phyloP scores from a whole-genome alignment of 2,113 vertebrate species.

The Psittacula cyanocephala region DNA sequence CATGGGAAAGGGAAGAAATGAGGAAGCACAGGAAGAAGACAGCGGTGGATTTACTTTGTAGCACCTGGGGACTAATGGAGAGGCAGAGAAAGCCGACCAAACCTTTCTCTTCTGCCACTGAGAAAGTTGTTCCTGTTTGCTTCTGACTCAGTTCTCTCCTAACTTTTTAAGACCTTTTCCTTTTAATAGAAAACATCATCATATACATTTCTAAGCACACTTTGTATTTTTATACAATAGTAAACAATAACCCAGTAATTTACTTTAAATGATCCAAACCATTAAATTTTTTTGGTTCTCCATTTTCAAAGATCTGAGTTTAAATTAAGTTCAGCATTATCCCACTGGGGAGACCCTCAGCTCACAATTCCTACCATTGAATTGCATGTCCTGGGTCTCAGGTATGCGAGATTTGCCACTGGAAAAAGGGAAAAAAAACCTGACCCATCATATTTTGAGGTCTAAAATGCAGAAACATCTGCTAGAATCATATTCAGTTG shows the following conservation, averaged over 20 bases:
- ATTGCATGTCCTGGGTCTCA: neutral
- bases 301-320: constrained; percentile 2
- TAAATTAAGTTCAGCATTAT: neutral
- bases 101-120: neutral
- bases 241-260: neutral
- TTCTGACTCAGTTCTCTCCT: neutral
- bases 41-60: neutral
- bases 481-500: constrained; percentile 33
- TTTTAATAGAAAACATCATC: neutral
- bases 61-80: neutral
- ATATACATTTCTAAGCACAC: neutral
- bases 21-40: neutral
- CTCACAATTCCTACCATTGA: constrained; percentile 26
- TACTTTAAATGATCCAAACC: neutral
- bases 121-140: neutral
- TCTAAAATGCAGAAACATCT: constrained; percentile 40
- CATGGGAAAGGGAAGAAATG: neutral
- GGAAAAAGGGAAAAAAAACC: neutral
- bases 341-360: neutral
- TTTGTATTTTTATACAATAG: neutral
- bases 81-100: neutral
- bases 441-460: constrained; percentile 17
- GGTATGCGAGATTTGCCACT: constrained; percentile 1
- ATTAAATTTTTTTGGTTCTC: neutral
- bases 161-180: neutral